Evolutionary conservation across 1,140 invertebrate species (phyloP).

Genomic region (Proctacanthus coquilletti): DNA sequence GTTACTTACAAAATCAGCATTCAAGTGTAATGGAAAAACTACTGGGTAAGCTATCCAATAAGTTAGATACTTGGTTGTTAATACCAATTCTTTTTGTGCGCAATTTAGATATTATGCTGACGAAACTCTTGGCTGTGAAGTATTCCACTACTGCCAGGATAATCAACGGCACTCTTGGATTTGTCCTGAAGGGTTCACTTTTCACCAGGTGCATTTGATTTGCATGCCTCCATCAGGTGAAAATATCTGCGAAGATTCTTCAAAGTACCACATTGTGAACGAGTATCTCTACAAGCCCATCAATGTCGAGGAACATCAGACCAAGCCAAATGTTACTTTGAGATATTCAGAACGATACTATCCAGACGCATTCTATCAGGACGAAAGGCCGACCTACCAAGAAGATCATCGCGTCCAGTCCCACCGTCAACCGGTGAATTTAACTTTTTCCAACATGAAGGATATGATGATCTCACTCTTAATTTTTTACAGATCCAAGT

Average conservation of each 20-base stretch:
- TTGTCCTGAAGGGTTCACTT: constrained; percentile 80
- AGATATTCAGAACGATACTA: constrained; percentile 76
- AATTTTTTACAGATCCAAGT: constrained; percentile 22
- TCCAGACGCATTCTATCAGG: constrained; percentile 54
- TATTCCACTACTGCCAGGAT: constrained; percentile 89
- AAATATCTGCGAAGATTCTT: constrained; percentile 77
- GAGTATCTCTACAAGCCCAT: constrained; percentile 82
- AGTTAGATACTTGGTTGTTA: not conserved
- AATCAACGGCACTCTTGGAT: constrained; percentile 84
- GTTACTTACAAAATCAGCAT: constrained; percentile 68
- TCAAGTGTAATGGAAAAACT: constrained; percentile 60
- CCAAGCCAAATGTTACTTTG: constrained; percentile 53
- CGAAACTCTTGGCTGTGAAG: constrained; percentile 73
- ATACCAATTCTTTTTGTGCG: not conserved
- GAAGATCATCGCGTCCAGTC: constrained; percentile 32
- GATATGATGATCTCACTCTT: too few species aligned
- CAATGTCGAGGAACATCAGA: constrained; percentile 62
- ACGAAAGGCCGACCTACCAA: constrained; percentile 45
- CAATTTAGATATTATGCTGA: constrained; percentile 66
- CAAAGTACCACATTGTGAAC: constrained; percentile 83
- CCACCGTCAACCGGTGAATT: constrained; percentile 24
- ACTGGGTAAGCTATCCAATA: constrained; percentile 39
- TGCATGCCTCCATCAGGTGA: constrained; percentile 82
- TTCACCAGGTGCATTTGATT: constrained; percentile 86
- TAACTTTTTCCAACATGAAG: not conserved